These are phyloP conservation scores for Hetaerina americana DNA, from an alignment of 1,140 invertebrate genomes.

Conservation along the genomic window DNA sequence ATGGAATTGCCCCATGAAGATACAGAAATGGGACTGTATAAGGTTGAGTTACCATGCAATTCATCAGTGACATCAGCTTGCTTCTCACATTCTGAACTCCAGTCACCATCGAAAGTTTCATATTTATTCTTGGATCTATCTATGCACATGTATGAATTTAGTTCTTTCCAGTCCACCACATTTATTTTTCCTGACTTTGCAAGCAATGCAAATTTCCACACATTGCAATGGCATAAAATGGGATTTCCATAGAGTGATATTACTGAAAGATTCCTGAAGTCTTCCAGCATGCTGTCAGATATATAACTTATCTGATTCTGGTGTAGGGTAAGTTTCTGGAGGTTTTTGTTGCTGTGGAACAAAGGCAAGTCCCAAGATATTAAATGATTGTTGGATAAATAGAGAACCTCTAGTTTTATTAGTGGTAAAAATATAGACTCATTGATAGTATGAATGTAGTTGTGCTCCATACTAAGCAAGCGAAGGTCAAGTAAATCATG, in stretches of 20 bases:
- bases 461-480: not conserved
- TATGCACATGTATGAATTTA: not conserved
- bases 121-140: not conserved
- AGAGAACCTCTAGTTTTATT: not conserved
- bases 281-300: conserved; percentile 13
- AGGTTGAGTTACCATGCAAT: conserved; percentile 10
- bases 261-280: conserved; percentile 26
- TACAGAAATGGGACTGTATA: conserved; percentile 22
- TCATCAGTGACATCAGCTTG: not conserved
- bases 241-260: conserved; percentile 34
- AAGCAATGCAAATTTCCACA: conserved; percentile 27
- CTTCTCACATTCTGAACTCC: conserved; percentile 12
- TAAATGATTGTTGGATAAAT: not conserved
- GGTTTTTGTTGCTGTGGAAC: not conserved
- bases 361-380: not conserved
- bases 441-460: not conserved
- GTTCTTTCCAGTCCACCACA: not conserved
- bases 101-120: not conserved
- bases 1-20: conserved; percentile 24
- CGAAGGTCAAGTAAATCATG: not conserved
- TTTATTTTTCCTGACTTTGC: not conserved
- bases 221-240: conserved; percentile 36
- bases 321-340: not conserved
- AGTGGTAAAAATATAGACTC: not conserved
- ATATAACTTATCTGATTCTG: conserved; percentile 8